Evolutionary conservation across 1,140 invertebrate genomes (phyloP), one percentile per base, ranked within the genome.

Genomic region (Bombus haemorrhoidalis): DNA sequence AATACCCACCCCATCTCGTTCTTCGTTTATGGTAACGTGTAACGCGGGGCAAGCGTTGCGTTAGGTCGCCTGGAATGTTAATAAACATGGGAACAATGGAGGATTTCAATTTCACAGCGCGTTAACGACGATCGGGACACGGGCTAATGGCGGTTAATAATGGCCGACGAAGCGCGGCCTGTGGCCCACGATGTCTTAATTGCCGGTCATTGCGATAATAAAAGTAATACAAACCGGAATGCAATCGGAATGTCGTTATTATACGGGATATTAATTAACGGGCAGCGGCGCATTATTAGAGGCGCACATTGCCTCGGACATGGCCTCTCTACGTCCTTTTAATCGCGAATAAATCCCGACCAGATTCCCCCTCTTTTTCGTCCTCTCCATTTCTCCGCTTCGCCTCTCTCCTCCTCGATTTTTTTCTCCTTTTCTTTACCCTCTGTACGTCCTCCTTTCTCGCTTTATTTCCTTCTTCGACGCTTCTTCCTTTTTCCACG

Each of bases 81-180:
- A 80, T 85, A 72, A 57, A 80, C 76, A 64, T 12, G 39, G 25
- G 74, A 47, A 80, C 83, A 85, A 85, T 80, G 57, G 83, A 57
- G 77, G 77, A 85, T 85, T 85, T 85, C 83, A 85, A 85, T 85
- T 85, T 85, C 77, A 80, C 77, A 80, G 39, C 68, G 83, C 83
- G 83, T 85, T 85, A 85, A 80, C 76, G 76, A 80, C 77, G 77
- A 80, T 80, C 76, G 83, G 57, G 53, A 25, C 68, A 28, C 57
- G 28, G 15, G 77, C 64, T 85, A 85, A 85, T 85, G 77, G 68
- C 34, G 68, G 83, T 85, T 85, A 85, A 85, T 85, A 80, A 84
- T 59, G 66, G 41, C 13, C 22, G 78, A n/a, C 43, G 34, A 25
- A 4, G 12, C 3, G 13, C 10, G 37, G 10, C 8, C 6, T 10